These are phyloP conservation scores for Pyxicephalus adspersus DNA, from an alignment of 2,113 vertebrate genomes.

Conservation along the genomic window DNA sequence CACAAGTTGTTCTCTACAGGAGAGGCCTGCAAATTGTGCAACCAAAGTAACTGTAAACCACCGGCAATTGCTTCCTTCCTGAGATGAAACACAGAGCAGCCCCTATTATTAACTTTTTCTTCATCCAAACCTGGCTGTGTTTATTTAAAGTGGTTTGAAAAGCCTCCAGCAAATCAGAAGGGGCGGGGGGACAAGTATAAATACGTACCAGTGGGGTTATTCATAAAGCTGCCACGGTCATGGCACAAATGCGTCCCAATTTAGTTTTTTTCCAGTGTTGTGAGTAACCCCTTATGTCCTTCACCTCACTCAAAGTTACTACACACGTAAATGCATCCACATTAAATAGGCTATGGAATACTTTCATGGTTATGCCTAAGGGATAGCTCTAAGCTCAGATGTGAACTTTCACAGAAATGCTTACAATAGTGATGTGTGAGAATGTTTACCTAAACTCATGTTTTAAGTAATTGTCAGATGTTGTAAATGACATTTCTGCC, in stretches of 20 bases:
- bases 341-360: background rate
- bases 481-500: too few species aligned
- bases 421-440: too few species aligned
- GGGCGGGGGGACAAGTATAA: conserved; percentile 23
- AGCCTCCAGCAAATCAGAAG: conserved; percentile 38
- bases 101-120: conserved; percentile 51
- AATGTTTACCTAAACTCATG: too few species aligned
- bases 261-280: background rate
- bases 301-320: background rate
- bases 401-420: too few species aligned
- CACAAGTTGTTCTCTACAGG: conserved; percentile 29
- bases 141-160: conserved; percentile 47
- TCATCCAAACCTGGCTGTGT: conserved; percentile 49
- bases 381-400: background rate
- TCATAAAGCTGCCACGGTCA: conserved; percentile 16
- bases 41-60: conserved; percentile 55
- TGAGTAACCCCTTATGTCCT: conserved; percentile 27
- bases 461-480: too few species aligned
- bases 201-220: conserved; percentile 17
- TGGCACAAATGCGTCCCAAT: conserved; percentile 22
- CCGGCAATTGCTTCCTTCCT: conserved; percentile 57
- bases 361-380: background rate
- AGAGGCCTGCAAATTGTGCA: conserved; percentile 52
- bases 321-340: background rate
- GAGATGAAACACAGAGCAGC: conserved; percentile 56